Percentiles rank a stretch among this genome's conserved stretches.
These are phyloP conservation scores for Guaruba guarouba DNA, from an alignment of 2,113 vertebrate genomes.

Conservation along the genomic window DNA sequence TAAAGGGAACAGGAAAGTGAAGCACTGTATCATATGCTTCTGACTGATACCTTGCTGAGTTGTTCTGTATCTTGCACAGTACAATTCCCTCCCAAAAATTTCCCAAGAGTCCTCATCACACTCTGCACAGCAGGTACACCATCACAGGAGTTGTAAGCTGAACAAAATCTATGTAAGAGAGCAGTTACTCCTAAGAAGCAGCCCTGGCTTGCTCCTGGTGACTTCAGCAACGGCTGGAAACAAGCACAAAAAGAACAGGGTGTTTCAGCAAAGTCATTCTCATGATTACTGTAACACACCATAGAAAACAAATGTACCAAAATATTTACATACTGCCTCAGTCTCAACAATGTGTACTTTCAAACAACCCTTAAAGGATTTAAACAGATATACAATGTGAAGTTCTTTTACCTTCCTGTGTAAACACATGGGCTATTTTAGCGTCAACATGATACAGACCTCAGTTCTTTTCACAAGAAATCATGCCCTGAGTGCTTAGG, in stretches of 20 bases:
- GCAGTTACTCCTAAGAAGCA: conserved; percentile 78
- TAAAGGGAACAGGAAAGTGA: background rate
- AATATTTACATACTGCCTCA: background rate
- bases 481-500: background rate
- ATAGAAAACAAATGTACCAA: background rate
- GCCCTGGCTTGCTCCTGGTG: conserved; percentile 63
- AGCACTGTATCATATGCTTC: background rate
- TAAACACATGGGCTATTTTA: background rate
- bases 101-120: conserved; percentile 71
- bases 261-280: background rate
- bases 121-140: conserved; percentile 72
- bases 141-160: conserved; percentile 59
- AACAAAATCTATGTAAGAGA: conserved; percentile 80
- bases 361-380: background rate
- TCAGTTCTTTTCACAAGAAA: background rate
- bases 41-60: conserved; percentile 57
- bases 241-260: background rate
- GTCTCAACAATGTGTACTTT: background rate
- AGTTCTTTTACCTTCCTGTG: background rate
- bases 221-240: conserved; percentile 76
- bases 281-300: background rate
- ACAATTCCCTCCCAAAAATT: conserved; percentile 69
- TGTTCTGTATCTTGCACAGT: background rate
- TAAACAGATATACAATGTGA: background rate
- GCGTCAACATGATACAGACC: background rate